These are phyloP conservation scores for Mimachlamys varia DNA, from an alignment of 2,888 invertebrate genomes.

Conservation along the genomic window DNA sequence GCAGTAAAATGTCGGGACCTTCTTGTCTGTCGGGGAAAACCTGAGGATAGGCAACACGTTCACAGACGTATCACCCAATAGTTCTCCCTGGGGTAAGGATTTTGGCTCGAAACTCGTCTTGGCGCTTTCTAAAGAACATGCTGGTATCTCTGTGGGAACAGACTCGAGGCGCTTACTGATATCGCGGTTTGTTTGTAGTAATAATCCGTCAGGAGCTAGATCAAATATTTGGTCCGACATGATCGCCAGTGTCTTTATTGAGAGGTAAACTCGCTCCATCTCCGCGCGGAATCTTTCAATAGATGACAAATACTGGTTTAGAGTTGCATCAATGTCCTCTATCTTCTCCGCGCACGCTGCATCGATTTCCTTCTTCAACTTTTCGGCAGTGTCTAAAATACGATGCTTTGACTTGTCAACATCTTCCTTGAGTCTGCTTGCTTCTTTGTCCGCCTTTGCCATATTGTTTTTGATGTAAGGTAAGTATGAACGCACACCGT, in stretches of 20 bases:
- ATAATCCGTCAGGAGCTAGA: background rate
- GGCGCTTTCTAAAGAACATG: conserved; percentile 19
- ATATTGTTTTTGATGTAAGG: background rate
- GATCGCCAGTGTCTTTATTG: background rate
- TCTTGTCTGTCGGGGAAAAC: background rate
- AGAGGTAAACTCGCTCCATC: background rate
- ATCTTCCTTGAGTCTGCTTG: background rate
- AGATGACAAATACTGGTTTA: background rate
- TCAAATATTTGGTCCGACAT: conserved; percentile 6
- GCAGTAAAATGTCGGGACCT: background rate
- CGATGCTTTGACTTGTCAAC: background rate
- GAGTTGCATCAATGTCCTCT: background rate
- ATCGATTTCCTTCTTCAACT: background rate
- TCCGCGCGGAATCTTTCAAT: conserved; percentile 19
- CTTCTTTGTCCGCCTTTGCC: background rate
- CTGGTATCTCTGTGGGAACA: background rate
- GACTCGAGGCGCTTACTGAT: background rate
- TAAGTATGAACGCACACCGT: background rate
- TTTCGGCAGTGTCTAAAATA: background rate
- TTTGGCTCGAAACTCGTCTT: background rate
- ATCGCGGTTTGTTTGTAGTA: background rate
- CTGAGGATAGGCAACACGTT: background rate
- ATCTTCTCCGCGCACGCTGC: background rate
- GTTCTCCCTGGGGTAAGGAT: background rate
- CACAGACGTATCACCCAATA: background rate